These are phyloP conservation scores for Panagrolaimus sp. DNA, from an alignment of 1,140 invertebrate species.

Conservation along the genomic window DNA sequence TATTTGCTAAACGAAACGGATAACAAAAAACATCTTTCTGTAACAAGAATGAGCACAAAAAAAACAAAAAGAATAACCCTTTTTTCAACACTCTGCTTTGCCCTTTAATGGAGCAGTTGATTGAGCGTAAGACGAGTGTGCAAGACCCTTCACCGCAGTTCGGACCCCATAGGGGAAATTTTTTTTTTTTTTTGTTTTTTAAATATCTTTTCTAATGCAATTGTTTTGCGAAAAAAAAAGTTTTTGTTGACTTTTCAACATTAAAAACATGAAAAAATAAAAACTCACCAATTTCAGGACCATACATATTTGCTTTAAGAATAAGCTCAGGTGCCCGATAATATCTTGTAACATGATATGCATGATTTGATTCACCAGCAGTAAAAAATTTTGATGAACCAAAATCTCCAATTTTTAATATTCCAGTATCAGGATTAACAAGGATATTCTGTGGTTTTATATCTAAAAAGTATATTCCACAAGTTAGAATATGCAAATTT, in stretches of 20 bases:
- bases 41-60: no score
- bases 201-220: slow-evolving; percentile 2
- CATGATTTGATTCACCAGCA: background rate
- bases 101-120: no score
- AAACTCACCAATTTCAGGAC: slow-evolving; percentile 64
- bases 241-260: background rate
- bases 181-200: background rate
- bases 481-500: no score
- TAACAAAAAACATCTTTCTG: no score
- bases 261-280: background rate
- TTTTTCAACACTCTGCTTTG: no score
- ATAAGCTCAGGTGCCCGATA: slow-evolving; percentile 47
- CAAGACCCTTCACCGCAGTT: no score
- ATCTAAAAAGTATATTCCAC: background rate
- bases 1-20: slow-evolving; percentile 35
- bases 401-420: slow-evolving; percentile 16
- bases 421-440: background rate
- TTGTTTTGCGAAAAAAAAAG: no score
- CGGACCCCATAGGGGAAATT: background rate
- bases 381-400: slow-evolving; percentile 2
- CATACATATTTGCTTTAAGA: slow-evolving; percentile 36
- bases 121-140: no score
- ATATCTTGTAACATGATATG: slow-evolving; percentile 46
- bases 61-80: no score
- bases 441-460: slow-evolving; percentile 23